Evolutionary conservation across 2,888 invertebrate species (phyloP).

Genomic region (Netelia melanura): DNA sequence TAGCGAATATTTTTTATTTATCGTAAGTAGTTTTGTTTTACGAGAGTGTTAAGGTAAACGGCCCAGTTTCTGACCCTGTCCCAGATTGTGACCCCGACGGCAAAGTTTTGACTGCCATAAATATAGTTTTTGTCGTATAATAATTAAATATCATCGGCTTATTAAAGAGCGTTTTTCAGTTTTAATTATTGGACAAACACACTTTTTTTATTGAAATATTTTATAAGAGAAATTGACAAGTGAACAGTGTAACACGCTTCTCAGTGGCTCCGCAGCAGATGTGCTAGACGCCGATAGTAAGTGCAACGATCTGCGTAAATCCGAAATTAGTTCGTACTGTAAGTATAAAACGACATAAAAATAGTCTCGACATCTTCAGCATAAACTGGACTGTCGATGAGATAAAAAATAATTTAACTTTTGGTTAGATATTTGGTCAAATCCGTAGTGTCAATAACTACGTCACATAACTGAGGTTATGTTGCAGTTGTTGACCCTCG

Average conservation of each 20-base stretch:
- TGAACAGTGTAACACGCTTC: constrained; percentile 2
- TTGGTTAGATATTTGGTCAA: not conserved
- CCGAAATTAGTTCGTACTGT: not conserved
- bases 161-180: too few relatives aligned
- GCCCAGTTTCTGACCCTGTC: not conserved
- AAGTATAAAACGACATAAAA: not conserved
- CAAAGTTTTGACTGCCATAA: not conserved
- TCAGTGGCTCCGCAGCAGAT: not conserved
- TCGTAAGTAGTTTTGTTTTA: too few relatives aligned
- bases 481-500: not conserved
- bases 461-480: constrained; percentile 7
- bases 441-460: not conserved
- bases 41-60: not conserved
- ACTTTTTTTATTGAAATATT: not conserved
- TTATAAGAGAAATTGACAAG: not conserved
- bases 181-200: too few relatives aligned
- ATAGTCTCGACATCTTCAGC: not conserved
- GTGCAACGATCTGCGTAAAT: not conserved
- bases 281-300: constrained; percentile 3
- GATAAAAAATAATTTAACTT: not conserved
- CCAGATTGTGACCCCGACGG: not conserved
- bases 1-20: too few relatives aligned
- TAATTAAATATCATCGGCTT: not conserved
- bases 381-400: not conserved
- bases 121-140: not conserved